phyloP scores from a whole-genome alignment of 2,888 invertebrate species.

The Lampropteryx suffumata region DNA sequence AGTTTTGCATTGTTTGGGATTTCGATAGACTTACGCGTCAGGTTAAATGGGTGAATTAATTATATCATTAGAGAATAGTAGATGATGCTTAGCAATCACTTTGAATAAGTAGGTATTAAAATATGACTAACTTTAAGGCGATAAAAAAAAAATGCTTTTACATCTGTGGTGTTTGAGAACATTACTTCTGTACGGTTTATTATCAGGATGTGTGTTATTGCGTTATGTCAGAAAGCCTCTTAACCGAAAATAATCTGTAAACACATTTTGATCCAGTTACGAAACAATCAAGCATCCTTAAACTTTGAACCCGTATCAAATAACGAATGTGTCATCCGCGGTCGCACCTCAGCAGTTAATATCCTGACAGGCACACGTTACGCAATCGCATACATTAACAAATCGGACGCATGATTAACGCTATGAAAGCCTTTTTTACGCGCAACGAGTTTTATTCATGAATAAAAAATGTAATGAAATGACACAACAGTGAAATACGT shows the following conservation, averaged over 20 bases:
- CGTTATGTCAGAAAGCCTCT: no score
- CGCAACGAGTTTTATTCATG: conserved; percentile 32
- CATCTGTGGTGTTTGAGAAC: no score
- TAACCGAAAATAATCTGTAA: conserved; percentile 11
- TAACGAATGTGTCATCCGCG: conserved; percentile 30
- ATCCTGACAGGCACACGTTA: conserved; percentile 24
- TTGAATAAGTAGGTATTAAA: no score
- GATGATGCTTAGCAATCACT: no score
- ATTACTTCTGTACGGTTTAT: no score
- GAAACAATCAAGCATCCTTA: conserved; percentile 29
- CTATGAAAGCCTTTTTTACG: conserved; percentile 38
- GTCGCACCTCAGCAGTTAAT: conserved; percentile 25
- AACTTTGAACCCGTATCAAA: conserved; percentile 37
- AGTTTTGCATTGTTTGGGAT: no score
- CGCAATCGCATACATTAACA: conserved; percentile 29
- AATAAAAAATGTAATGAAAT: conserved; percentile 48
- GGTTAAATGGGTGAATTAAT: no score
- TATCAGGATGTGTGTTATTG: no score
- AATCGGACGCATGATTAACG: conserved; percentile 36
- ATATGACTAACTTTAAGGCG: no score
- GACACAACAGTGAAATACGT: conserved; percentile 53
- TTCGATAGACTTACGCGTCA: no score
- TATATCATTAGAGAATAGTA: no score
- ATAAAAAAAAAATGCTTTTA: no score
- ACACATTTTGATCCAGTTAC: conserved; percentile 6